These are phyloP conservation scores for Tanytarsus gracilentus DNA, from an alignment of 2,888 invertebrate species.

Conservation along the genomic window DNA sequence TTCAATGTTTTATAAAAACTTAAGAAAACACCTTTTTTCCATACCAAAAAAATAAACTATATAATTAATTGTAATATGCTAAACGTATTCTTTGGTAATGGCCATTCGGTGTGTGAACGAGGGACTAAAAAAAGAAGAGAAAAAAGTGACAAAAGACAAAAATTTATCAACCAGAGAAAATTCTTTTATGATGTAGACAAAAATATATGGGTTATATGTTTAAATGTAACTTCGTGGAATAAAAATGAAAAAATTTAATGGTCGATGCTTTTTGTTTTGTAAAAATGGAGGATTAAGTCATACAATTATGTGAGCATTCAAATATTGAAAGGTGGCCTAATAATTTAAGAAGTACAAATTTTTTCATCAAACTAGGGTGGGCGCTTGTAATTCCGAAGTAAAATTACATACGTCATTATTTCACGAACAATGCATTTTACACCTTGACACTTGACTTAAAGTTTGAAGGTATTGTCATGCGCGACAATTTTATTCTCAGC, in stretches of 20 bases:
- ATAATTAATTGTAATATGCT: conserved; percentile 21
- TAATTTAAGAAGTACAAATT: too few species aligned
- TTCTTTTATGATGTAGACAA: conserved; percentile 7
- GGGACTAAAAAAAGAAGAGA: not conserved
- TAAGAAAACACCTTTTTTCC: not conserved
- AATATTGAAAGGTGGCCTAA: too few species aligned
- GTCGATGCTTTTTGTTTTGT: too few species aligned
- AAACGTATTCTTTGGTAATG: conserved; percentile 1
- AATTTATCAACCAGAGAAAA: conserved; percentile 22
- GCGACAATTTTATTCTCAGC: too few species aligned
- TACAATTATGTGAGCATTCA: not conserved
- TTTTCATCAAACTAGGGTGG: too few species aligned
- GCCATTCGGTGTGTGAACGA: not conserved
- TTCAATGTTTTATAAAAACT: conserved; percentile 9
- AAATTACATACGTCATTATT: too few species aligned
- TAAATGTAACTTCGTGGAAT: not conserved
- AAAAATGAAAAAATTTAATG: not conserved
- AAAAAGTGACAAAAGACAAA: not conserved
- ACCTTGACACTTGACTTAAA: too few species aligned
- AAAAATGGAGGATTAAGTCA: not conserved
- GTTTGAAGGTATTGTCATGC: too few species aligned
- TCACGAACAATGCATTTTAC: too few species aligned
- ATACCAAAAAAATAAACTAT: not conserved
- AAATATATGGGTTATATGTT: not conserved
- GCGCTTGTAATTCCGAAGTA: too few species aligned